Conservation (phyloP, 2,797 vertebrate genomes). For the Atherinosoma microstoma region DNA sequence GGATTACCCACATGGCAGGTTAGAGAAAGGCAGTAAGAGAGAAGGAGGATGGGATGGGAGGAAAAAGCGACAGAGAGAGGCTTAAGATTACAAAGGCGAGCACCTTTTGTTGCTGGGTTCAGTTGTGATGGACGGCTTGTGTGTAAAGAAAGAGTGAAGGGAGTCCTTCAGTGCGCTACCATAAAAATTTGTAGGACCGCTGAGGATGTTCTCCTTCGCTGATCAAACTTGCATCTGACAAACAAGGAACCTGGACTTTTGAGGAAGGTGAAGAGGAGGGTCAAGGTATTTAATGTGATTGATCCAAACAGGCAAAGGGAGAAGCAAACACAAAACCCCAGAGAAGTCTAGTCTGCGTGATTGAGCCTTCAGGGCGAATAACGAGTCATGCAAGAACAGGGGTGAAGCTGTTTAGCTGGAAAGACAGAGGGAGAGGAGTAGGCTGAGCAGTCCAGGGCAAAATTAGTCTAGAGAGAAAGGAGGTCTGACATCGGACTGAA, state of each 20-base stretch:
- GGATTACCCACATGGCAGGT: constrained; percentile 79
- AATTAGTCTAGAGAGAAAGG: constrained; percentile 62
- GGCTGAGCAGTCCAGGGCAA: constrained; percentile 58
- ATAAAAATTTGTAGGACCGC: constrained; percentile 47
- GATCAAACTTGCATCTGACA: constrained; percentile 69
- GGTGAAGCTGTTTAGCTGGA: constrained; percentile 44
- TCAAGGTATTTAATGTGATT: constrained; percentile 40
- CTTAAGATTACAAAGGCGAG: constrained; percentile 67
- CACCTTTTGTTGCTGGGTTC: constrained; percentile 63
- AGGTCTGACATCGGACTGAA: constrained; percentile 73
- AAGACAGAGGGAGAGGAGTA: constrained; percentile 20
- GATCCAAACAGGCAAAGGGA: constrained; percentile 44
- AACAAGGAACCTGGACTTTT: constrained; percentile 55
- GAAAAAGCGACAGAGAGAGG: constrained; percentile 63
- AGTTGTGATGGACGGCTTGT: constrained; percentile 62
- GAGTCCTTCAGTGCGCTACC: constrained; percentile 45
- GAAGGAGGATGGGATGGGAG: constrained; percentile 68
- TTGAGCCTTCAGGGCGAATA: constrained; percentile 68
- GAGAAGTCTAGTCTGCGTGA: constrained; percentile 51
- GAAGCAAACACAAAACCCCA: constrained; percentile 35
- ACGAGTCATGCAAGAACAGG: constrained; percentile 60
- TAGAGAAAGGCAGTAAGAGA: constrained; percentile 66
- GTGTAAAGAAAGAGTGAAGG: constrained; percentile 57
- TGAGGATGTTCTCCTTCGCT: constrained; percentile 72
- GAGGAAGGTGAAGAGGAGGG: constrained; percentile 50